A percentile compares a stretch with the other conserved stretches of the same genome.
phyloP scores from a whole-genome alignment of 2,113 vertebrate genomes.

The Dicerorhinus sumatrensis region DNA sequence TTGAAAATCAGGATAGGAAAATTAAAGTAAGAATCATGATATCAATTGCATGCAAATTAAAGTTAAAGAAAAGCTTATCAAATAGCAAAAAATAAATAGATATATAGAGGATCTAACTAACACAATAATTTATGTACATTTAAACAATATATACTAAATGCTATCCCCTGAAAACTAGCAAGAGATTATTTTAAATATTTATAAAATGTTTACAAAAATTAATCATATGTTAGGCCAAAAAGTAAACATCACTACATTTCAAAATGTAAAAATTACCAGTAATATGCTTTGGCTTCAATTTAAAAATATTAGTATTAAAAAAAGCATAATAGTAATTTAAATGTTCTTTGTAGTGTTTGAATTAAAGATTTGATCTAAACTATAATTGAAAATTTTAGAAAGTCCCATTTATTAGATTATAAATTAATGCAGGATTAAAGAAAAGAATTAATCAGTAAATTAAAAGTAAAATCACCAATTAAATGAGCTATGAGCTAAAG shows the following conservation, averaged over 20 bases:
- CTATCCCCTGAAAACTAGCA: background rate
- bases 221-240: background rate
- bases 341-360: background rate
- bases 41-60: background rate
- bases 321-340: background rate
- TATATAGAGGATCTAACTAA: too few relatives aligned
- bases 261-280: background rate
- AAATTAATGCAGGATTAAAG: background rate
- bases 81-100: background rate
- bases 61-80: background rate
- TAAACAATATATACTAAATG: background rate
- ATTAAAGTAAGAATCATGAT: background rate
- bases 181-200: background rate
- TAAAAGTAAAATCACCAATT: background rate
- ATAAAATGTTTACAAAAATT: background rate
- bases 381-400: background rate
- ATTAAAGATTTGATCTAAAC: background rate
- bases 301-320: background rate
- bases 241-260: background rate
- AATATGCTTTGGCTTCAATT: background rate
- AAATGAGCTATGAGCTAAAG: background rate
- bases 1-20: background rate
- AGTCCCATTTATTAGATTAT: background rate
- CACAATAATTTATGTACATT: background rate
- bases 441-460: background rate